Evolutionary conservation across 2,888 invertebrate species (phyloP), one percentile per base, ranked within the genome.

Genomic region (Exephanes ischioxanthus): DNA sequence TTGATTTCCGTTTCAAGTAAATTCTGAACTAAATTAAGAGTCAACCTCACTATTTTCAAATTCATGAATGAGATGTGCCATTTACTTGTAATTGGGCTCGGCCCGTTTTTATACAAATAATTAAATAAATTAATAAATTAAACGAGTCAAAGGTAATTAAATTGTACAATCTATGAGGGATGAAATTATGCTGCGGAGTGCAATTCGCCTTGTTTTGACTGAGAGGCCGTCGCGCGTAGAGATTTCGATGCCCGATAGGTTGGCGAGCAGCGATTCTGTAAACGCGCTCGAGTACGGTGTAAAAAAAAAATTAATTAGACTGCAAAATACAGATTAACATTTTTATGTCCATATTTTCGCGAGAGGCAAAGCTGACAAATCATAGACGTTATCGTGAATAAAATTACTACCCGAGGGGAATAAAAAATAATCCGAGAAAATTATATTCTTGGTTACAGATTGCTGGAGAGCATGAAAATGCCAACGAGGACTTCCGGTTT

Each of bases 401-500:
- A 58, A 58, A 58, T 58, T 7, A 22, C 3, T 58, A 11, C 19
- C 53, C 37, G 30, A 51, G 16, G 2, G 0, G n/a, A 9, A 63
- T 30, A 37, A 55, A 19, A 16, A 33, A 41, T 22, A 33, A 72
- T 37, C 14, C 16, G 4, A 5, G 41, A 6, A 55, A 11, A 55
- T 72, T 72, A 3, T 0, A 22, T 22, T 55, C 88, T 88, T 89
- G 90, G 87, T 95, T 95, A 14, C 95, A 98, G 98, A 92, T 95
- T 98, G 84, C 94, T 98, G 93, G 98, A 98, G 93, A 97, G 96
- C 90, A 97, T 97, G 96, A 97, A 97, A 94, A 96, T 97, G 95
- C 97, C 97, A 0, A 97, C 97, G 91, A 95, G 97, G 89, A 96
- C 97, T 0, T 97, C 97, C 63, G 97, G 98, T 85, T 99, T 99